phyloP scores from a whole-genome alignment of 53 echinoderm and acorn worm species.

The Mesocentrotus franciscanus region DNA sequence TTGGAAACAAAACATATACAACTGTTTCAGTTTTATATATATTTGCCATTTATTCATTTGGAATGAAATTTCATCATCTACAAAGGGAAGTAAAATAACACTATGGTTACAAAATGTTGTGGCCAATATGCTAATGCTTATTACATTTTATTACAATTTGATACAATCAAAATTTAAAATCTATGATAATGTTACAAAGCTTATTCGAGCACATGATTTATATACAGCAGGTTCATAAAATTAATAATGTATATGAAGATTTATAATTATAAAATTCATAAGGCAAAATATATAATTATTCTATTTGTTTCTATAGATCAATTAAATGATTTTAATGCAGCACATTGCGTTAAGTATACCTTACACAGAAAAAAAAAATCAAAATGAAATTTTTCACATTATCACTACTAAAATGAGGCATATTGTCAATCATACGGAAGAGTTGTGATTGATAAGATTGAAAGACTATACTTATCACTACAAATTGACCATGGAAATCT shows the following conservation, averaged over 20 bases:
- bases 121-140: not conserved
- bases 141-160: constrained; percentile 6
- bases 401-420: not conserved
- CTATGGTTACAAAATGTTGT: not conserved
- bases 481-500: not conserved
- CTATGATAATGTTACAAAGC: constrained; percentile 33
- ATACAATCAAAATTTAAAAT: constrained; percentile 19
- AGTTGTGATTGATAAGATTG: not conserved
- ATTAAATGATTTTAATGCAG: constrained; percentile 30
- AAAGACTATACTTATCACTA: not conserved
- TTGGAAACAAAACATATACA: not conserved
- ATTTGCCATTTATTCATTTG: constrained; percentile 42
- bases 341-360: constrained; percentile 5
- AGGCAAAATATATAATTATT: not conserved
- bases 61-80: not conserved
- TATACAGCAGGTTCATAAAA: constrained; percentile 27
- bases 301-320: not conserved
- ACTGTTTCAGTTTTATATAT: not conserved
- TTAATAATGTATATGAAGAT: not conserved
- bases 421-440: not conserved
- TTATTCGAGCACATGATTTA: constrained; percentile 37
- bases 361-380: not conserved
- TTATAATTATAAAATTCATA: not conserved
- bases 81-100: not conserved
- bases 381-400: not conserved